Percentiles rank a stretch among this genome's conserved stretches.
Conservation (phyloP, 1,140 invertebrate species). For the Pseudomyrmex cubaensis region DNA sequence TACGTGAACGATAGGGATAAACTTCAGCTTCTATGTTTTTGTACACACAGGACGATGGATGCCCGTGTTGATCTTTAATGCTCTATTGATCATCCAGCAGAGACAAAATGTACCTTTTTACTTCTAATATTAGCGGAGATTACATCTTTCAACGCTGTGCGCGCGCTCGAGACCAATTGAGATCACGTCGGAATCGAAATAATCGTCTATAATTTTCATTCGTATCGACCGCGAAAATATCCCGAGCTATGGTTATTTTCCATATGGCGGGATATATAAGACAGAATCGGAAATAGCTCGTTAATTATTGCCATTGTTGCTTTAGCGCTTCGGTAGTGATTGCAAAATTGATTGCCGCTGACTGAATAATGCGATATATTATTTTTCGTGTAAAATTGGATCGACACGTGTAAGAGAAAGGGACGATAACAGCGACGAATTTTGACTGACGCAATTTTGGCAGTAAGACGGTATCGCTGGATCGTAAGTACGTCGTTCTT, state of each 20-base stretch:
- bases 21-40: neutral
- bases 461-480: neutral
- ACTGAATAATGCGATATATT: too few relatives aligned
- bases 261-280: neutral
- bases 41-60: conserved; percentile 4
- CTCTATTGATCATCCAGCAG: conserved; percentile 35
- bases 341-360: neutral
- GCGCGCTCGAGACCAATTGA: conserved; percentile 18
- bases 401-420: too few relatives aligned
- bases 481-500: neutral
- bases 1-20: neutral
- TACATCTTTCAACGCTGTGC: conserved; percentile 36
- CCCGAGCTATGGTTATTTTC: conserved; percentile 3
- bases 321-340: neutral
- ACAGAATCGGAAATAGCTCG: neutral
- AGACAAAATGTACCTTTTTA: conserved; percentile 24
- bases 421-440: neutral
- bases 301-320: conserved; percentile 12
- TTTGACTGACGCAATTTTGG: conserved; percentile 15
- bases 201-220: conserved; percentile 36
- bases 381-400: too few relatives aligned
- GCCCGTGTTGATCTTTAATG: conserved; percentile 38
- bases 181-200: conserved; percentile 47
- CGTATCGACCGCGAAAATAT: conserved; percentile 29
- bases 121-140: conserved; percentile 43